Base-by-base conservation (phyloP, 2,888 invertebrate species). In the Unio pictorum region DNA sequence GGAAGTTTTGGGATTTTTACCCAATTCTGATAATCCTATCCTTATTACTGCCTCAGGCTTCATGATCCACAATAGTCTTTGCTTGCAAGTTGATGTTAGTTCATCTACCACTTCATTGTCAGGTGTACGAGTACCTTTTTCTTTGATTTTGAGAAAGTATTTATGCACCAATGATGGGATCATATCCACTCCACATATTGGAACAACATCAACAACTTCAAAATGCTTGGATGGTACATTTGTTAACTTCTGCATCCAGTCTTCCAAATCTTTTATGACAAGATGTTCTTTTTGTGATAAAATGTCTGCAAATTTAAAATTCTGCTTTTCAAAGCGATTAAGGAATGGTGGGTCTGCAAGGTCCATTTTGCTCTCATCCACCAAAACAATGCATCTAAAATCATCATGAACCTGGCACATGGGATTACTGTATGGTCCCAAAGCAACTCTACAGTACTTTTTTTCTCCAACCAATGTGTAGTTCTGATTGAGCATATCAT, bases 271-370 rank as follows among this genome's bases (percentile, higher is more conserved):
- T 1, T 57, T 20, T 4, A 74, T 68, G 0, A 78, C 20, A 17
- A 34, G 17, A 4, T 34, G 18, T 59, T 80, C 72, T 8, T 68
- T 58, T 1, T 23, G 18, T n/a, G 63, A 61, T 8, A 84, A 60
- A 17, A 76, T 69, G 59, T 82, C 82, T 59, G 66, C 54, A 67
- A 83, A 78, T 62, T 78, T 65, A 34, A 89, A 73, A 68, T 84
- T 78, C 56, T 85, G 85, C 26, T 85, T 85, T 71, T 85, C 85
- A 72, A 85, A 83, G 20, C 85, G 66, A 64, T 85, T 85, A 17
- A 85, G 67, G 68, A 85, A 81, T 15, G 85, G 84, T 54, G 84
- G 81, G 61, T 83, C 82, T 15, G 77, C 71, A 34, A 71, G 66
- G 65, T 78, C 67, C 0, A 84, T 26, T 60, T 79, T 75, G 15